These are phyloP conservation scores for Aspiorhynchus laticeps DNA, from an alignment of 2,113 vertebrate genomes.

Conservation along the genomic window DNA sequence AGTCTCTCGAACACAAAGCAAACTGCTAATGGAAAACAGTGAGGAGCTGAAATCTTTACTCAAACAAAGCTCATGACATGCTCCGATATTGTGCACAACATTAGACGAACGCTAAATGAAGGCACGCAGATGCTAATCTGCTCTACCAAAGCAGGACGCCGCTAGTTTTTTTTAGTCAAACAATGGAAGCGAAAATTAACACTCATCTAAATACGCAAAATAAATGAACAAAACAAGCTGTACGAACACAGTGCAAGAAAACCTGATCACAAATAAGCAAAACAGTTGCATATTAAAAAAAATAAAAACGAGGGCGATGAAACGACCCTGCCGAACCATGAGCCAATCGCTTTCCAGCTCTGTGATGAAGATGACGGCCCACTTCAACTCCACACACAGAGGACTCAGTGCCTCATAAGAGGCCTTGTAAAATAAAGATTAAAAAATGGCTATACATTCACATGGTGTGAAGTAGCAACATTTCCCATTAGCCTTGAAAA, in stretches of 20 bases:
- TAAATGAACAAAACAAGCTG: not conserved
- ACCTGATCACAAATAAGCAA: not conserved
- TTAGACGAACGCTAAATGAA: constrained; percentile 26
- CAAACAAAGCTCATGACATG: constrained; percentile 46
- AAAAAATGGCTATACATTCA: constrained; percentile 81
- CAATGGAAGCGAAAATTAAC: not conserved
- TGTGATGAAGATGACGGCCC: constrained; percentile 36
- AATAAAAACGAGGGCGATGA: not conserved
- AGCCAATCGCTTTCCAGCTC: constrained; percentile 33
- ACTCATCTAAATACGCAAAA: not conserved
- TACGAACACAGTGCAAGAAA: not conserved
- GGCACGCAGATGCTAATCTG: constrained; percentile 11
- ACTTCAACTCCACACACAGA: constrained; percentile 27
- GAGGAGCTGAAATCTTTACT: constrained; percentile 50
- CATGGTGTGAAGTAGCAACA: constrained; percentile 92
- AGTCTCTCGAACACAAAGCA: constrained; percentile 56
- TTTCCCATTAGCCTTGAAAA: constrained; percentile 98
- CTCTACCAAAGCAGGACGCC: not conserved
- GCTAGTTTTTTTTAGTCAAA: not conserved
- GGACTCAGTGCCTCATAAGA: constrained; percentile 23
- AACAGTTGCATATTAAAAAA: too few relatives aligned
- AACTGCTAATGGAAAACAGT: constrained; percentile 57
- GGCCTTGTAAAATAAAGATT: constrained; percentile 68
- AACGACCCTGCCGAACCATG: constrained; percentile 7
- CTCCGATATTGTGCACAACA: constrained; percentile 25